Evolutionary conservation across 2,113 vertebrate species (phyloP).

Genomic region (Eudyptes chrysolophus): DNA sequence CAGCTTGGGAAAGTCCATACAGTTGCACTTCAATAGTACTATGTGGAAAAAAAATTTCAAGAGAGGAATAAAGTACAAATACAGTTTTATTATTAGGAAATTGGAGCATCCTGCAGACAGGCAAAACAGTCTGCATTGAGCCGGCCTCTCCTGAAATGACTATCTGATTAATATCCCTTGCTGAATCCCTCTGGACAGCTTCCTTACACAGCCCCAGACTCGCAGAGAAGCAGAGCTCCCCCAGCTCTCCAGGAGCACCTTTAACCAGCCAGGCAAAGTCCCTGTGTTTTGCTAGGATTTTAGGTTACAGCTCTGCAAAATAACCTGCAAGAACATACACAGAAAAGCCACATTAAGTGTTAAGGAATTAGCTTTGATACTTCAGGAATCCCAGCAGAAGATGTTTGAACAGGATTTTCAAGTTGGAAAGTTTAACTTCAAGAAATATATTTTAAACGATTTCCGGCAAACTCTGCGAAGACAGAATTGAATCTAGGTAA

Average conservation of each 20-base stretch:
- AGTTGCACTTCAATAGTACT: background rate
- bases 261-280: background rate
- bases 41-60: background rate
- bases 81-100: background rate
- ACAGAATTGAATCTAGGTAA: background rate
- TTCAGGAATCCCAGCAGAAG: background rate
- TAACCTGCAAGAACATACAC: background rate
- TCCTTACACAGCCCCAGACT: background rate
- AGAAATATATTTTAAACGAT: background rate
- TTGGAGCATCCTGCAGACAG: background rate
- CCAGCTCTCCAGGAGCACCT: background rate
- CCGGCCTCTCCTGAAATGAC: background rate
- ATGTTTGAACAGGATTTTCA: background rate
- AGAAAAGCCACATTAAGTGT: background rate
- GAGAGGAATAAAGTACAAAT: background rate
- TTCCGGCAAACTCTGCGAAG: background rate
- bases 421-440: background rate
- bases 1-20: background rate
- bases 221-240: background rate
- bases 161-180: background rate
- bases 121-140: background rate
- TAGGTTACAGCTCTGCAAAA: background rate
- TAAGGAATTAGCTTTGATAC: background rate
- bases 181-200: background rate
- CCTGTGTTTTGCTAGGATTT: background rate